Percentiles rank a stretch among this genome's conserved stretches.
Evolutionary conservation across 2,113 vertebrate species (phyloP).

Genomic region (Oryzias melastigma): DNA sequence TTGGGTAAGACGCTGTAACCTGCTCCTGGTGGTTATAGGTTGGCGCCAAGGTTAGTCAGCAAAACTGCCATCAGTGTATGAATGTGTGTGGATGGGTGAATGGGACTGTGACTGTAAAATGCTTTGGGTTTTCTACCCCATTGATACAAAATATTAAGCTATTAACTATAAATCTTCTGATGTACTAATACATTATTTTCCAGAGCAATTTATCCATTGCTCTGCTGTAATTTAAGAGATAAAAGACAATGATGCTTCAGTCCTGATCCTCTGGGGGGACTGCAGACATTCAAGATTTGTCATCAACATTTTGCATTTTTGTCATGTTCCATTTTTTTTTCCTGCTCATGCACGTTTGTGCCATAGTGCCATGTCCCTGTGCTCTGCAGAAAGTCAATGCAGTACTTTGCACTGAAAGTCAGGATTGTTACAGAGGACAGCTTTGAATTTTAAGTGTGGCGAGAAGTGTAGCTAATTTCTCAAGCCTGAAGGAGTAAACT

Average conservation of each 20-base stretch:
- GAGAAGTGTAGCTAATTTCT: conserved; percentile 39
- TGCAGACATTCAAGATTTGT: conserved; percentile 3
- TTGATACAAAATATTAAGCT: too few species aligned
- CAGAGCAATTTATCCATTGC: too few species aligned
- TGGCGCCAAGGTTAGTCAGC: too few species aligned
- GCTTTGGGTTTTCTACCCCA: too few species aligned
- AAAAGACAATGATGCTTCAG: not conserved
- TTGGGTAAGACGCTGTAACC: too few species aligned
- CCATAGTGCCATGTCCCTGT: conserved; percentile 42
- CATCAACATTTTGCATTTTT: conserved; percentile 26
- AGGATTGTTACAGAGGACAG: conserved; percentile 23
- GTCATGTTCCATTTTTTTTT: conserved; percentile 23
- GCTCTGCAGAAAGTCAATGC: conserved; percentile 71
- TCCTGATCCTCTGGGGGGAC: conserved; percentile 3
- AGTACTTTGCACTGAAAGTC: conserved; percentile 46
- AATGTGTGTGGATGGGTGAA: too few species aligned
- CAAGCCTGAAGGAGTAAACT: conserved; percentile 3
- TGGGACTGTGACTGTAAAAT: too few species aligned
- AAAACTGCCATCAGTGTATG: too few species aligned
- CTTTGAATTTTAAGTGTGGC: conserved; percentile 20
- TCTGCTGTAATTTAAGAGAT: not conserved
- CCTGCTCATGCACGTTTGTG: conserved; percentile 21
- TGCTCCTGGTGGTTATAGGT: too few species aligned
- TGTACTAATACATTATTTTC: too few species aligned
- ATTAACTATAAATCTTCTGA: too few species aligned